Conservation (phyloP, 2,113 vertebrate genomes). For the Stegastes partitus region DNA sequence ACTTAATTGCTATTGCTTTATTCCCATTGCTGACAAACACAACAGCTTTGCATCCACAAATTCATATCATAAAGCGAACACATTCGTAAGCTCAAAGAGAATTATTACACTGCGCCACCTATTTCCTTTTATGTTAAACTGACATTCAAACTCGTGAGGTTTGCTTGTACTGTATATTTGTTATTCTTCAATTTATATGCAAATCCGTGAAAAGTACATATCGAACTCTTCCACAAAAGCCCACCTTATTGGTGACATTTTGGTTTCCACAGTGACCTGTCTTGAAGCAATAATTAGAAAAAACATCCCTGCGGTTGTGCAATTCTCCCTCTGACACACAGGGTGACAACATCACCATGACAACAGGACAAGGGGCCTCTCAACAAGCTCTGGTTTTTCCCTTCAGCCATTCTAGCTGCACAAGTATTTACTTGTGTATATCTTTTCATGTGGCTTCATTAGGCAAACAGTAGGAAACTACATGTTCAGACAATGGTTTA, state of each 20-base stretch:
- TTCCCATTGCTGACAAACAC: neutral
- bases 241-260: slow-evolving; percentile 36
- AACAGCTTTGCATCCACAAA: neutral
- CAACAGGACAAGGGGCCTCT: slow-evolving; percentile 54
- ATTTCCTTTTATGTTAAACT: slow-evolving; percentile 17
- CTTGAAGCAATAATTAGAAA: slow-evolving; percentile 48
- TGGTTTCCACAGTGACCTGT: slow-evolving; percentile 54
- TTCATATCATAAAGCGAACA: neutral
- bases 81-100: neutral
- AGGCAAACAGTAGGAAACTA: neutral
- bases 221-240: slow-evolving; percentile 38
- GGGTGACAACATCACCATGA: slow-evolving; percentile 64
- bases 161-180: slow-evolving; percentile 2
- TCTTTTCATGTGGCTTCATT: neutral
- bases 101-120: neutral
- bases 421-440: slow-evolving; percentile 15
- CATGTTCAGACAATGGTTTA: neutral
- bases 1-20: neutral
- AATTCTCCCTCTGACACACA: slow-evolving; percentile 41
- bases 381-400: slow-evolving; percentile 2
- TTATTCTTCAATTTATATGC: slow-evolving; percentile 46
- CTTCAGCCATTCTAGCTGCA: neutral
- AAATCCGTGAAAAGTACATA: slow-evolving; percentile 34
- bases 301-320: slow-evolving; percentile 24
- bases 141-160: slow-evolving; percentile 1